Conservation (phyloP, 1,140 invertebrate species). For the Macrostomum lignano region DNA sequence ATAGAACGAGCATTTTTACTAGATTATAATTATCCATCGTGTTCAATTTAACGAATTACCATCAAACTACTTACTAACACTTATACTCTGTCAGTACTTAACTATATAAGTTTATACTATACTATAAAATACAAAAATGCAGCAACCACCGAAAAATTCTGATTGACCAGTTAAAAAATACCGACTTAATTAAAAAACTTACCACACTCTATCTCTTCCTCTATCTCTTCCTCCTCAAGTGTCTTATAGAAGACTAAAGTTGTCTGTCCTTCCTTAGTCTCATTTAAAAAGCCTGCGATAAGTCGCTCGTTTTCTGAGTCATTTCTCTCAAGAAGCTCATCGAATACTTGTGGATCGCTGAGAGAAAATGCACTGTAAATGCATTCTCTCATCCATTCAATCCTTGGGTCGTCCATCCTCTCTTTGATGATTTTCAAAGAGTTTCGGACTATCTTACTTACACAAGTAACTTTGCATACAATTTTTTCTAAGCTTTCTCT, state of each 20-base stretch:
- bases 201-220: slow-evolving; percentile 23
- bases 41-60: too few species aligned
- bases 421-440: too few species aligned
- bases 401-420: slow-evolving; percentile 27
- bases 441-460: too few species aligned
- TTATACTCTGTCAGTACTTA: too few species aligned
- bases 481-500: too few species aligned
- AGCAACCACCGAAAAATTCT: too few species aligned
- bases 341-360: slow-evolving; percentile 18
- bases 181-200: neutral
- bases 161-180: neutral
- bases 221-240: slow-evolving; percentile 21
- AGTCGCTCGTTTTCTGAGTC: slow-evolving; percentile 20
- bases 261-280: slow-evolving; percentile 23
- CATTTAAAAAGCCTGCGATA: slow-evolving; percentile 23
- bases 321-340: slow-evolving; percentile 23
- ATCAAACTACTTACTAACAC: too few species aligned
- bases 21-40: too few species aligned
- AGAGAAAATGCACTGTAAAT: slow-evolving; percentile 19
- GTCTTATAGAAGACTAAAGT: slow-evolving; percentile 24
- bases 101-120: too few species aligned
- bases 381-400: slow-evolving; percentile 23
- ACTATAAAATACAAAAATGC: too few species aligned
- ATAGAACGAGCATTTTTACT: too few species aligned
- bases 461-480: too few species aligned